Evolutionary conservation across 2,888 invertebrate genomes (phyloP), one percentile per base, ranked within the genome.

Genomic region (Chloroclysta siterata): DNA sequence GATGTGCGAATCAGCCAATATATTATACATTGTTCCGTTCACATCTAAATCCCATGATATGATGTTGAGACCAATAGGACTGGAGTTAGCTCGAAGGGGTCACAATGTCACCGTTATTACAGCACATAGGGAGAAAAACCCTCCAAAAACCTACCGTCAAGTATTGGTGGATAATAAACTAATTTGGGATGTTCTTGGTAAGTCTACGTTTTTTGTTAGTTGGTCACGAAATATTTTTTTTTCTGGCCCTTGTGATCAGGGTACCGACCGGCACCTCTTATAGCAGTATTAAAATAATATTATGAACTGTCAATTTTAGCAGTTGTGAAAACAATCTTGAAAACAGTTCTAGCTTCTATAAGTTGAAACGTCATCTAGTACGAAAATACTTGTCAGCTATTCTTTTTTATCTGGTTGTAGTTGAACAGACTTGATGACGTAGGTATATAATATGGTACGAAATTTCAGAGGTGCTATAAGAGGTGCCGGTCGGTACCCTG

Each of bases 71-170:
- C 87, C 90, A 0, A 84, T 94, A 28, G 89, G 93, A 4, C 71
- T 93, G 48, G 93, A 93, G 66, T 75, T 94, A 48, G 94, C 93
- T 5, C 75, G 79, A n/a, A 83, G 90, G 56, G 94, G 94, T 0
- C 94, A 94, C 69, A 90, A 94, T 72, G 91, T 94, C 0, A 93
- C 93, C 1, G 88, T 93, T 0, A 88, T 94, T 15, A 87, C 93
- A 5, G 85, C 88, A 1, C 71, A 85, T 60, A 84, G 72, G 54
- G 86, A 89, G 53, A 73, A 77, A 0, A 77, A 84, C 13, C 82
- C 84, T 5, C 82, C 89, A 0, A 70, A 84, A 0, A 93, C 89
- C 63, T 93, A 90, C 63, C 84, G 82, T 6, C 84, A 93, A 70
- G 79, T 90, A 15, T 75, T 81, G 70, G 82, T 88, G 0, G 88